These are phyloP conservation scores for Characodon lateralis DNA, from an alignment of 2,797 vertebrate species.

Conservation along the genomic window DNA sequence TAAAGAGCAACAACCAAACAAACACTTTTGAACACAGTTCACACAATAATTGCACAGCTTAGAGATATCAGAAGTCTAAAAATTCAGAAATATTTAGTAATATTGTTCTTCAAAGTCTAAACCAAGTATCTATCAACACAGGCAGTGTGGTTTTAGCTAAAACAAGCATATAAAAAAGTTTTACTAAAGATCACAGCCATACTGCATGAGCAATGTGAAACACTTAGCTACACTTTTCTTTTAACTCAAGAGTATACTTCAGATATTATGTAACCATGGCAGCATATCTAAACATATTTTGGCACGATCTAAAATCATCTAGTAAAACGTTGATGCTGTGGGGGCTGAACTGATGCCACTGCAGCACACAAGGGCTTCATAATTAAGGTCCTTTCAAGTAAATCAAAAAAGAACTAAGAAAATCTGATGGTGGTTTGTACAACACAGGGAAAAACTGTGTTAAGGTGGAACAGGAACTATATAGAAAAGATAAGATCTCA, in stretches of 20 bases:
- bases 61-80: conserved; percentile 7
- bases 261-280: conserved; percentile 19
- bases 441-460: not conserved
- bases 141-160: conserved; percentile 26
- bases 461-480: not conserved
- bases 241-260: conserved; percentile 1
- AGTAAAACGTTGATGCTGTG: not conserved
- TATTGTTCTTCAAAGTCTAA: conserved; percentile 16
- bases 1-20: conserved; percentile 11
- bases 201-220: conserved; percentile 16
- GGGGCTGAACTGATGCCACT: not conserved
- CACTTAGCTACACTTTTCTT: conserved; percentile 19
- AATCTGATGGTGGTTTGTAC: not conserved
- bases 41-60: conserved; percentile 25
- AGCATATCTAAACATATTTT: conserved; percentile 21
- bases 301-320: conserved; percentile 20
- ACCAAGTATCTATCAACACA: conserved; percentile 17
- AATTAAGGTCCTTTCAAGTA: conserved; percentile 3
- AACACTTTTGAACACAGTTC: conserved; percentile 38
- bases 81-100: conserved; percentile 11
- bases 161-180: conserved; percentile 27
- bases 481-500: not conserved
- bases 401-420: not conserved
- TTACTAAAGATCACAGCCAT: conserved; percentile 25
- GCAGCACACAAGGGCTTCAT: not conserved